Evolutionary conservation across 1,140 invertebrate genomes (phyloP).

Genomic region (Trachelipus rathkii): DNA sequence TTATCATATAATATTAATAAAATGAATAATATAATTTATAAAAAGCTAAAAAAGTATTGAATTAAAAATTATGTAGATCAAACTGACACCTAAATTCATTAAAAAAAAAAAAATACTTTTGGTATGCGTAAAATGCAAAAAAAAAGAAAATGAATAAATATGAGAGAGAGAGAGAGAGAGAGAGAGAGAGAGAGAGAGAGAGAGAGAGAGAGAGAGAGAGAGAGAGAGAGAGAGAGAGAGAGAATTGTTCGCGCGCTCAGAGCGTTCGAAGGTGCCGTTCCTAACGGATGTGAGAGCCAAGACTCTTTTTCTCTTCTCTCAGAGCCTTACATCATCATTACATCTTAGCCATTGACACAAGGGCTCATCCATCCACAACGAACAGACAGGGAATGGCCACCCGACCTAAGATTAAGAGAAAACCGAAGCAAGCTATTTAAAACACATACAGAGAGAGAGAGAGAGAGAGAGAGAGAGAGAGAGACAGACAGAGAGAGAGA

Average conservation of each 20-base stretch:
- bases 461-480: no score
- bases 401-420: neutral
- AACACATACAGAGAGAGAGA: no score
- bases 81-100: no score
- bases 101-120: no score
- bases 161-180: neutral
- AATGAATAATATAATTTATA: no score
- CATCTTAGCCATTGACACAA: neutral
- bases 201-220: conserved; percentile 14
- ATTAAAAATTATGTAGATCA: no score
- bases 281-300: neutral
- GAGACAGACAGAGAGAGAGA: no score
- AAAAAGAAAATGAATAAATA: neutral
- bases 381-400: neutral
- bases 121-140: neutral
- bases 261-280: neutral
- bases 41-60: no score
- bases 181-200: neutral
- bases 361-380: neutral
- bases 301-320: neutral
- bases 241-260: neutral
- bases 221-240: conserved; percentile 4
- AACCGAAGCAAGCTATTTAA: neutral
- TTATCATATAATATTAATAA: no score
- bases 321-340: conserved; percentile 12